Percentiles rank a stretch among this genome's conserved stretches.
Conservation (phyloP, 2,888 invertebrate genomes). For the Psylliodes chrysocephalus region DNA sequence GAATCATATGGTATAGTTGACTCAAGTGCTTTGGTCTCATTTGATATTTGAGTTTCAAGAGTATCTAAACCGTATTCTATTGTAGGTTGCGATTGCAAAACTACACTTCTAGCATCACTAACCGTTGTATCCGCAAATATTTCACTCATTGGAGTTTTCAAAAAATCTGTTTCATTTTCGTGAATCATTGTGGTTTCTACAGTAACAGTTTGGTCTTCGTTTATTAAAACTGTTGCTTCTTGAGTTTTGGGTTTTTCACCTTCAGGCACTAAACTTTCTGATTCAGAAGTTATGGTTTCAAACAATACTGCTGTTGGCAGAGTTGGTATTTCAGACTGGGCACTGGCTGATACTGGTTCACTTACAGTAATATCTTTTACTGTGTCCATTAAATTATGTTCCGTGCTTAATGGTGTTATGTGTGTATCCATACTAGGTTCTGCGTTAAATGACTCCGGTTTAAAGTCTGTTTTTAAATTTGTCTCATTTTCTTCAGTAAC, state of each 20-base stretch:
- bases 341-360: slow-evolving; percentile 56
- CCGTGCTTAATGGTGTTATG: slow-evolving; percentile 65
- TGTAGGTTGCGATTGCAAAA: slow-evolving; percentile 47
- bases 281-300: slow-evolving; percentile 64
- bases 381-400: slow-evolving; percentile 62
- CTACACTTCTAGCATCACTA: slow-evolving; percentile 60
- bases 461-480: slow-evolving; percentile 55
- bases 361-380: slow-evolving; percentile 59
- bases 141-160: slow-evolving; percentile 46
- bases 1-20: slow-evolving; percentile 58
- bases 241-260: slow-evolving; percentile 59
- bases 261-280: slow-evolving; percentile 58
- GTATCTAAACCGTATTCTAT: slow-evolving; percentile 41
- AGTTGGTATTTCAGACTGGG: slow-evolving; percentile 58
- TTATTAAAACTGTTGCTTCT: slow-evolving; percentile 61
- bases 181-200: slow-evolving; percentile 65
- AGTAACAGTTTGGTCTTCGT: slow-evolving; percentile 62
- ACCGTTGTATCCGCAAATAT: slow-evolving; percentile 40
- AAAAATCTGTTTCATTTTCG: slow-evolving; percentile 64
- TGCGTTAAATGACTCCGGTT: slow-evolving; percentile 60
- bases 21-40: slow-evolving; percentile 43
- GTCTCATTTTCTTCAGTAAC: slow-evolving; percentile 66
- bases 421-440: slow-evolving; percentile 60
- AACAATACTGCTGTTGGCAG: slow-evolving; percentile 63
- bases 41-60: slow-evolving; percentile 37